A percentile compares a stretch with the other conserved stretches of the same genome.
Evolutionary conservation across 1,140 invertebrate species (phyloP).

Genomic region (roundworm (Caenorhabditis elegans)): WBcel235 BX284606.5:4213501-4214000

Average conservation of each 20-base stretch:
- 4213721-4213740: conserved; percentile 88
- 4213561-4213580: conserved; percentile 98
- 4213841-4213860: conserved; percentile 98
- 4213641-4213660: conserved; percentile 98
- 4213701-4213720: conserved; percentile 97
- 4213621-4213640: conserved; percentile 98
- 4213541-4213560: conserved; percentile 96
- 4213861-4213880: conserved; percentile 90
- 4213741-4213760: conserved; percentile 98
- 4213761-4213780: conserved; percentile 99
- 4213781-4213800: conserved; percentile 98
- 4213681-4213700: conserved; percentile 96
- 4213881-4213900: conserved; percentile 99
- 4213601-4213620: conserved; percentile 96
- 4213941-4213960: conserved; percentile 99
- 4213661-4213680: conserved; percentile 95
- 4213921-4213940: conserved; percentile 98
- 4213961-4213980: conserved; percentile 97
- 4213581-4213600: conserved; percentile 78
- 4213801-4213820: conserved; percentile 99
- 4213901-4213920: conserved; percentile 99
- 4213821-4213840: conserved; percentile 97
- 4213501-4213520: conserved; percentile 87
- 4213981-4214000: conserved; percentile 90
- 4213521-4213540: conserved; percentile 99